Evolutionary conservation across 1,140 invertebrate genomes (phyloP), one percentile per base, ranked within the genome.

Genomic region (Zaprionus tsacasi): DNA sequence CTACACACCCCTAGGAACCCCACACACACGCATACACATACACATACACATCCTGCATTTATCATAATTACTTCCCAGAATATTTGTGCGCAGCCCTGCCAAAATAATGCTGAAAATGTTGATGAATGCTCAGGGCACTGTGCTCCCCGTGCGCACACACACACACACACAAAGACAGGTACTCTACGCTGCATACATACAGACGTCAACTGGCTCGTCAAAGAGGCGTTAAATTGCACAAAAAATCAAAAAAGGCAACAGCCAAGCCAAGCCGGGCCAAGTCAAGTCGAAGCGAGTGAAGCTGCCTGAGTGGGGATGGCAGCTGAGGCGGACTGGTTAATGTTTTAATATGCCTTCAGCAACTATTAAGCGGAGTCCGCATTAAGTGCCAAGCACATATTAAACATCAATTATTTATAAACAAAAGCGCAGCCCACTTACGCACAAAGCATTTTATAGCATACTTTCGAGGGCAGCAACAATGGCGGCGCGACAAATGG

Each of bases 31-130:
- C 21, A 21, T 21, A 58, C 52, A 70, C 27, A 64, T 12, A 55
- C 35, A 64, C 54, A 30, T 25, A 64, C 64, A 81, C 75, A 85
- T 89, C 85, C 85, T 89, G 85, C 81, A 89, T 89, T 89, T 89
- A 89, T 89, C 81, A 89, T 89, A 89, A 89, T 89, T 89, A 89
- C 85, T 89, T 89, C 85, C 81, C 81, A 79, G 72, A 67, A 88
- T 89, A 65, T 88, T 89, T 80, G 70, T 70, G 70, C 66, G 67
- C 61, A 78, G 67, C 59, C 11, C 75, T 58, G 52, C 67, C 72
- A 64, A 77, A 77, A 77, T 68, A 74, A 68, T 54, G 70, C 64
- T 68, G 48, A 68, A 74, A 77, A 77, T 59, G 59, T 67, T 77
- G 63, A 73, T 73, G 69, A 77, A 63, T 66, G 58, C 69, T 66